Evolutionary conservation across 2,888 invertebrate genomes (phyloP), one percentile per base, ranked within the genome.

Genomic region (Chouioia cunea): DNA sequence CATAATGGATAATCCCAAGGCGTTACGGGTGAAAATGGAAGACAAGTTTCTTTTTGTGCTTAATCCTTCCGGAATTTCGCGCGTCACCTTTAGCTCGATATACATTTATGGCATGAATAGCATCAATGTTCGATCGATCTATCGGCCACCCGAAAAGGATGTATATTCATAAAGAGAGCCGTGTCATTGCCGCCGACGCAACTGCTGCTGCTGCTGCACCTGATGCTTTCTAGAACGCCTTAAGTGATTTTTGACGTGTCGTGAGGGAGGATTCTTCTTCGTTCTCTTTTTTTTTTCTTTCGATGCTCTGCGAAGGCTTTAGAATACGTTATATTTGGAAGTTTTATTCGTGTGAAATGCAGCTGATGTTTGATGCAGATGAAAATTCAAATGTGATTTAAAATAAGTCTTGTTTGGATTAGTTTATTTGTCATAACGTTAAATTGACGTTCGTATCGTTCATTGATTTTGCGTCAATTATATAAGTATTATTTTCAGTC

Each of bases 181-280:
- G 70, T 73, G 75, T 75, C 75, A 75, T 74, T 74, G 73, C 71
- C 63, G 46, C 50, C 64, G 64, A 60, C 47, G 68, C 59, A 58
- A 60, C 67, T 52, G 15, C 23, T n/a, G 56, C 47, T 23, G 15
- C 20, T 10, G 36, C 36, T 36, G 36, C 36, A 36, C 36, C 36
- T 36, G 36, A 36, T 10, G 36, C 36, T 36, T 36, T 36, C 36
- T 36, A 36, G 18, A 20, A 20, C 8, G 22, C 44, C 70, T 63
- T 75, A 75, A 75, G 75, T 75, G 74, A 74, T 75, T 75, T 71
- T 70, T 73, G 75, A 75, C 74, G 70, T 70, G 50, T 4, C 54
- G 50, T 46, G 36, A 59, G 54, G 46, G 27, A 50, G 36, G 50
- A 60, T 36, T 36, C 36, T 4, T 36, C 2, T 36, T 36, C 36